phyloP scores from a whole-genome alignment of 2,797 vertebrate genomes.

The Malurus leucopterus region DNA sequence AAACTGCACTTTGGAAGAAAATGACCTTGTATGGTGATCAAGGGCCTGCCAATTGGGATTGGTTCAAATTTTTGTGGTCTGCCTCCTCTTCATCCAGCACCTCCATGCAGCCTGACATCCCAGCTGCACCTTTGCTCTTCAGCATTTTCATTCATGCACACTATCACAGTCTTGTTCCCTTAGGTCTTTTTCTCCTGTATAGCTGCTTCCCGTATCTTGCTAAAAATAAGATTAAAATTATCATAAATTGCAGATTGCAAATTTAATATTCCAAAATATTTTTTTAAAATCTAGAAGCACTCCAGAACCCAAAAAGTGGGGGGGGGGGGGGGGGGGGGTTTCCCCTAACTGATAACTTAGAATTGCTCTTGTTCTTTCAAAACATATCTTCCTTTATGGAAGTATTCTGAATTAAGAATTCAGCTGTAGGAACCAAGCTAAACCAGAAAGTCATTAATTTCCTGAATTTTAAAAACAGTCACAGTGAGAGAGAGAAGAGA shows the following conservation, averaged over 20 bases:
- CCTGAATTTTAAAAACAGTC: neutral
- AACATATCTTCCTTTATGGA: neutral
- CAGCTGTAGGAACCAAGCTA: neutral
- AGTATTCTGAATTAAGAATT: neutral
- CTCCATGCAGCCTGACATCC: neutral
- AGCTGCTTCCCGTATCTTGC: neutral
- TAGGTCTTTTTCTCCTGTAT: neutral
- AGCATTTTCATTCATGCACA: neutral
- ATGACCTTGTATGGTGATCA: neutral
- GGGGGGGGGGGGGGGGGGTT: too few species aligned
- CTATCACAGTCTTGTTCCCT: neutral
- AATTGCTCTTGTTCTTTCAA: slow-evolving; percentile 15
- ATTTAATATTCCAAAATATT: neutral
- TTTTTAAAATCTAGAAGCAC: neutral
- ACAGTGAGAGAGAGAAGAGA: neutral
- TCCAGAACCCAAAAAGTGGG: neutral
- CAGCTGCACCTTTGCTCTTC: neutral
- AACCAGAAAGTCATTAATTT: neutral
- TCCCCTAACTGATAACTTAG: neutral
- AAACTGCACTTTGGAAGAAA: neutral
- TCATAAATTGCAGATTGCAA: neutral
- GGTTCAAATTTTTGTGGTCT: neutral
- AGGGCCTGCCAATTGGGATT: neutral
- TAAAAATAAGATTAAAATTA: neutral
- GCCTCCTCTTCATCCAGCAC: neutral